Base-by-base conservation (phyloP, 2,888 invertebrate genomes). In the Calephelis perditalis region DNA sequence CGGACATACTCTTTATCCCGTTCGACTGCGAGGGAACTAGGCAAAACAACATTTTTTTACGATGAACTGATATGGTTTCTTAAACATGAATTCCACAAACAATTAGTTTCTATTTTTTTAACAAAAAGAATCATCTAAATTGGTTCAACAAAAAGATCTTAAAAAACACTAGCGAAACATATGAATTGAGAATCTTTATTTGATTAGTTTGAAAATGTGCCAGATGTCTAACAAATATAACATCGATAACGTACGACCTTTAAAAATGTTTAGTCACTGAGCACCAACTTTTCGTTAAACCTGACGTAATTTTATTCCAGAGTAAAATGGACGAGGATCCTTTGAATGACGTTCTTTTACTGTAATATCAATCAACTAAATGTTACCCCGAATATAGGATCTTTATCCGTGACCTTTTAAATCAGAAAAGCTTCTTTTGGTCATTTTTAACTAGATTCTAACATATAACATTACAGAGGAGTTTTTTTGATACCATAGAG, bases 291-390 rank as follows among this genome's bases (percentile, higher is more conserved):
- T 63, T 57, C 58, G 47, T 55, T 56, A 63, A 60, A 65, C 63
- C 63, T 65, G 65, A 67, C 71, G 71, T 72, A 72, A 66, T 71
- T 73, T 74, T 73, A 71, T 70, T 73, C 73, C 71, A 66, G 72
- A 69, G 68, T 59, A 67, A 73, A 74, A 73, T 65, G 69, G 65
- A 63, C 67, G 68, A 62, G 66, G 69, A 69, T 70, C 72, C 70
- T 74, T 74, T 74, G 74, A 77, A 76, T 73, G 78, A 77, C 70
- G 75, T 65, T 26, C 65, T 65, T 69, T 67, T 65, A 74, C 64
- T 63, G 63, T 61, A 15, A 75, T 75, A 76, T 78, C 78, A 77
- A 79, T 79, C 78, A 78, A 72, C 69, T 74, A 75, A 81, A 79
- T 79, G 80, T 77, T 74, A 76, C 68, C 67, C 64, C 65, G 66